Evolutionary conservation across 2,797 vertebrate species (phyloP), one percentile per base, ranked within the genome.

Genomic region (Sarcophilus harrisii): DNA sequence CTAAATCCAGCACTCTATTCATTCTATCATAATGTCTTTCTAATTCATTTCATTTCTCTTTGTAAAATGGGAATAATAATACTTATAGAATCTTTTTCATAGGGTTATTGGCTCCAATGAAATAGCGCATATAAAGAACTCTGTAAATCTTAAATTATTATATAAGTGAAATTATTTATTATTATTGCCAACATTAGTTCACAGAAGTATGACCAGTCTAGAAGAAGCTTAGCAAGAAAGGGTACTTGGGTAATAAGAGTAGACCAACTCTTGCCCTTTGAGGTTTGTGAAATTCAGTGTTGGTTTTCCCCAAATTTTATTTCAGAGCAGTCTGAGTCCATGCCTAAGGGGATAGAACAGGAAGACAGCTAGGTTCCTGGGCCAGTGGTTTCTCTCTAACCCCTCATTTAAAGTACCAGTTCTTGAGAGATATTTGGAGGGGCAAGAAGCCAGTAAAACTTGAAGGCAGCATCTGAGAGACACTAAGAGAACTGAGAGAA

Each of bases 371-470:
- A 32, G 49, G 91, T 81, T 87, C 30, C 49, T 2, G 6, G 38
- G 0, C 0, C 0, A 9, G 29, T 3, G 45, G 4, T 27, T 58
- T 24, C 59, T 4, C 55, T 49, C 45, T 28, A 3, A 49, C 38
- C 18, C 73, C 38, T 81, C 73, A 45, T 81, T 81, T 38, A 45
- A 38, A 27, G 66, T 24, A 2, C 73, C 38, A 81, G 38, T 45
- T 87, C 3, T 8, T 28, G 24, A 87, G 38, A 87, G 38, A 87
- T 87, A 9, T 12, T 24, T 21, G 2, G 38, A 45, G 38, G 38
- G 73, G 38, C 2, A 11, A 87, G 10, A 81, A 49, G 38, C 21
- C 24, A 49, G 5, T 24, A 38, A 81, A 45, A 87, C 38, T 49
- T n/a, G 38, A 87, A 24, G 73, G 73, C 73, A 87, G 24, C 24